Percentiles rank a stretch among this genome's conserved stretches.
Evolutionary conservation across 2,797 vertebrate genomes (phyloP).

Genomic region (Enteromius treurensis): DNA sequence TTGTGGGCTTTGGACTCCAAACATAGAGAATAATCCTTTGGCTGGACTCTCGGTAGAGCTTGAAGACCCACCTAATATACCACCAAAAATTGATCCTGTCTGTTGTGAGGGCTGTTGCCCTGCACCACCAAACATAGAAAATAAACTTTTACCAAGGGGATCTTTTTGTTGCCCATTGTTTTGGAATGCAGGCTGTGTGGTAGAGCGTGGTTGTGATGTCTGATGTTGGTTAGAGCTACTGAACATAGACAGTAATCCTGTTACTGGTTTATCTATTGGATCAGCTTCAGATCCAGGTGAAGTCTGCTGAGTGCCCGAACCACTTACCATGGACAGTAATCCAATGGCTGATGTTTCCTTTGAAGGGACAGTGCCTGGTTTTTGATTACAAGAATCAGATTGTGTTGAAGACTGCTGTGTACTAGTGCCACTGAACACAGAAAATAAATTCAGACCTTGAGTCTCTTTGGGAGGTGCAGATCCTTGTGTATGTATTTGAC

Average conservation of each 20-base stretch:
- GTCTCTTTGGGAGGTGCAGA: slow-evolving; percentile 65
- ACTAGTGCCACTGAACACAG: slow-evolving; percentile 78
- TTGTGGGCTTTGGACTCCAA: slow-evolving; percentile 67
- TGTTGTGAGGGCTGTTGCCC: slow-evolving; percentile 57
- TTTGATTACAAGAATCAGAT: slow-evolving; percentile 56
- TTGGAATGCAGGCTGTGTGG: slow-evolving; percentile 58
- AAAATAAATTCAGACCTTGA: slow-evolving; percentile 78
- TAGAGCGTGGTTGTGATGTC: slow-evolving; percentile 39
- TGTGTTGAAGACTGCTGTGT: slow-evolving; percentile 46
- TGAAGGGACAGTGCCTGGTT: slow-evolving; percentile 61
- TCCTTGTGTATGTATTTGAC: slow-evolving; percentile 47
- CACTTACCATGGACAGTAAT: slow-evolving; percentile 68
- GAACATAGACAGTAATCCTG: slow-evolving; percentile 84
- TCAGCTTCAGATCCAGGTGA: slow-evolving; percentile 38
- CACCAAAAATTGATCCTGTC: slow-evolving; percentile 70
- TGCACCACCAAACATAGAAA: slow-evolving; percentile 73
- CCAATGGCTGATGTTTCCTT: slow-evolving; percentile 71
- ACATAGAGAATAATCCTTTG: slow-evolving; percentile 75
- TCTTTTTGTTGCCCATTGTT: slow-evolving; percentile 71
- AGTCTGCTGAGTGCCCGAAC: slow-evolving; percentile 30
- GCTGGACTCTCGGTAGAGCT: slow-evolving; percentile 69
- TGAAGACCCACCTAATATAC: slow-evolving; percentile 72
- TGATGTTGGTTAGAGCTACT: slow-evolving; percentile 65
- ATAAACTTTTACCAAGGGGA: slow-evolving; percentile 67
- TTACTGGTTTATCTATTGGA: slow-evolving; percentile 71